phyloP scores from a whole-genome alignment of 2,888 invertebrate species.

The Geophilus truncorum region DNA sequence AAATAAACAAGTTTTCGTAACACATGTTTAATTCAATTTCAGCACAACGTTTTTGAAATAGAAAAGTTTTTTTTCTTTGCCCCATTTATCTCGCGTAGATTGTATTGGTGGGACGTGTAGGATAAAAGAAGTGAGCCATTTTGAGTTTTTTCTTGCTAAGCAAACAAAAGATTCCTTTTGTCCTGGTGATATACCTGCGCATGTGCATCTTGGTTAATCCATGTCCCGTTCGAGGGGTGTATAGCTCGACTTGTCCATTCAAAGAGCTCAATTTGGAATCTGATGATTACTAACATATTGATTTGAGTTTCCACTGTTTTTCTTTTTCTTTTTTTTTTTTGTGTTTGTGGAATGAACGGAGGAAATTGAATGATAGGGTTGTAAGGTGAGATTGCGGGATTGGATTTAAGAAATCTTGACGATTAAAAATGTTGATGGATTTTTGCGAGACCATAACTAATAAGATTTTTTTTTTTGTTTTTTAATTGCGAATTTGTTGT shows the following conservation, averaged over 20 bases:
- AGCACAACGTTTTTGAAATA: background rate
- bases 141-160: conserved; percentile 21
- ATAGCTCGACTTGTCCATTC: conserved; percentile 21
- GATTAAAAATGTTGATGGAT: background rate
- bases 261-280: conserved; percentile 2
- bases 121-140: conserved; percentile 12
- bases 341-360: background rate
- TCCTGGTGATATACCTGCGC: conserved; percentile 23
- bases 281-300: conserved; percentile 25
- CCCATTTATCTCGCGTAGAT: background rate
- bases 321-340: background rate
- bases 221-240: conserved; percentile 5
- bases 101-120: background rate
- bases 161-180: conserved; percentile 27
- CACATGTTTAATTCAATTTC: background rate
- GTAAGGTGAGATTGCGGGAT: no score
- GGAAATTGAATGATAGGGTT: background rate
- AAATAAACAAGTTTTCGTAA: background rate
- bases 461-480: background rate
- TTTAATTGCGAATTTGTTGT: background rate
- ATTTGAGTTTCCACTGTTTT: background rate
- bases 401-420: background rate
- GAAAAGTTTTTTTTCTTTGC: background rate
- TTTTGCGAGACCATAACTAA: background rate
- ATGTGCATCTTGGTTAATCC: conserved; percentile 27